Percentiles rank a stretch among this genome's conserved stretches.
Conservation (phyloP, 2,113 vertebrate genomes). For the Ancistrus triradiatus region DNA sequence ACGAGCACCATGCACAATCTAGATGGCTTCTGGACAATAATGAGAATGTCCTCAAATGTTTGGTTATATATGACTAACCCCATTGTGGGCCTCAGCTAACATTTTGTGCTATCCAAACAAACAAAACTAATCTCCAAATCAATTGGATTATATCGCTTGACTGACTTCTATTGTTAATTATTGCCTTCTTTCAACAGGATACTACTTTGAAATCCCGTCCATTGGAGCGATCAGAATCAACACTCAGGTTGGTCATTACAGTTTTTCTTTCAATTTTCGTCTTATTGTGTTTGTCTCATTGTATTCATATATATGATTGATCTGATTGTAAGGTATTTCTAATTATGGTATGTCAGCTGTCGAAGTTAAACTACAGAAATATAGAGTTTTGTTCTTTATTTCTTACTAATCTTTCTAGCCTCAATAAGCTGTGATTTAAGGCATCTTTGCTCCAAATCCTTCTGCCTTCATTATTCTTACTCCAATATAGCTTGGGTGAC, state of each 20-base stretch:
- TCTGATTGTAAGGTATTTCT: too few relatives aligned
- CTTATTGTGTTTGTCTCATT: background rate
- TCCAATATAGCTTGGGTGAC: too few relatives aligned
- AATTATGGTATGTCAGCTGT: too few relatives aligned
- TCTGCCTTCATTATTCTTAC: too few relatives aligned
- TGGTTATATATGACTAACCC: background rate
- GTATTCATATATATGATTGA: background rate
- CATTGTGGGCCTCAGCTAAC: too few relatives aligned
- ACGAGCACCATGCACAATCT: background rate
- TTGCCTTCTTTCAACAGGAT: constrained; percentile 73
- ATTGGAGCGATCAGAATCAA: constrained; percentile 97
- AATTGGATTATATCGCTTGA: background rate
- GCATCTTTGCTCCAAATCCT: too few relatives aligned
- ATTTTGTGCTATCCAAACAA: too few relatives aligned
- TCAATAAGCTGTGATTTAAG: too few relatives aligned
- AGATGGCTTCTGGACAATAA: background rate
- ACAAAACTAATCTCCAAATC: background rate
- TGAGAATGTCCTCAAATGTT: background rate
- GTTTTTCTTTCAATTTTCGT: too few relatives aligned
- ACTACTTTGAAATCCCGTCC: constrained; percentile 98
- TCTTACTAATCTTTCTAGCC: too few relatives aligned
- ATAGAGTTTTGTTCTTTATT: too few relatives aligned
- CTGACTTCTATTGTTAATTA: constrained; percentile 17
- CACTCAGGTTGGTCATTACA: constrained; percentile 82
- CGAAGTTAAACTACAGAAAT: too few relatives aligned